Conservation (phyloP, 2,888 invertebrate genomes). For the Exocentrus adspersus region DNA sequence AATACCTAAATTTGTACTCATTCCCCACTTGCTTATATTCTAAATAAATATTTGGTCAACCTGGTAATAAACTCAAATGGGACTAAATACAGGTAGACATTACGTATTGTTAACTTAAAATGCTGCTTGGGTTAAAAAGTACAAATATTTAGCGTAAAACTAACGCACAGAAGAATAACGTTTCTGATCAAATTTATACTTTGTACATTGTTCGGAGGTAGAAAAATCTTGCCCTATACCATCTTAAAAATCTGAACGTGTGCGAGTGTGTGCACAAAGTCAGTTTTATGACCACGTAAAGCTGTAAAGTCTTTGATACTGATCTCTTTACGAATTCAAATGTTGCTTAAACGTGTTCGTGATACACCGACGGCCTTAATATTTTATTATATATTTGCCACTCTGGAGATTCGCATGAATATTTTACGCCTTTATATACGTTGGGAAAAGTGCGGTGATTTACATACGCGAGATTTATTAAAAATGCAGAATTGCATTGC, state of each 20-base stretch:
- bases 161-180: too few relatives aligned
- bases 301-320: constrained; percentile 9
- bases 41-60: too few relatives aligned
- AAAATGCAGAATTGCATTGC: constrained; percentile 1
- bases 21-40: too few relatives aligned
- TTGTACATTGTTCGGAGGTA: neutral
- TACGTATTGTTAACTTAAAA: too few relatives aligned
- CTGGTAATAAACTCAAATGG: too few relatives aligned
- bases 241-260: neutral
- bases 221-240: neutral
- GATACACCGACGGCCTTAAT: neutral
- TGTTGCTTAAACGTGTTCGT: constrained; percentile 17
- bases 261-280: neutral
- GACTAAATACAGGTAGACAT: too few relatives aligned
- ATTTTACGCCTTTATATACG: neutral
- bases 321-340: constrained; percentile 23
- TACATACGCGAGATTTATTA: neutral
- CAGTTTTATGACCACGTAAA: neutral
- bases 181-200: too few relatives aligned
- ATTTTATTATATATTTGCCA: neutral
- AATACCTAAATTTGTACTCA: too few relatives aligned
- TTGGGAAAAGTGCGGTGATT: neutral
- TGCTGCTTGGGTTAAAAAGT: too few relatives aligned
- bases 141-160: too few relatives aligned
- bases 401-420: neutral